A percentile compares a stretch with the other conserved stretches of the same genome.
Evolutionary conservation across 2,888 invertebrate species (phyloP).

Genomic region (Acronicta aceris): DNA sequence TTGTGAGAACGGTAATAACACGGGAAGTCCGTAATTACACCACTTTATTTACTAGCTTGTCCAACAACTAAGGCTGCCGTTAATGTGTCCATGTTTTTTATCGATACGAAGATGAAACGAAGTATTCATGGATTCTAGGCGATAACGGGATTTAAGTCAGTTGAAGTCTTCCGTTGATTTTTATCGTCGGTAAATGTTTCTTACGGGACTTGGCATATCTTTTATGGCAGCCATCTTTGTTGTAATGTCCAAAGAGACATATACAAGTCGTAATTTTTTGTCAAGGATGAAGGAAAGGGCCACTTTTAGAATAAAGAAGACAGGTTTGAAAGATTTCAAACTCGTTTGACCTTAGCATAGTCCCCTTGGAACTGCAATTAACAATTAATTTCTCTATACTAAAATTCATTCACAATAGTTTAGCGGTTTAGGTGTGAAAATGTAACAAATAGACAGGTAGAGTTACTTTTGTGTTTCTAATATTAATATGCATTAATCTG

Average conservation of each 20-base stretch:
- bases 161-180: conserved; percentile 33
- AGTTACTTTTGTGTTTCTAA: no score
- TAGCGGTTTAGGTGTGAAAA: no score
- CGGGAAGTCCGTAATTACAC: conserved; percentile 71
- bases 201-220: conserved; percentile 32
- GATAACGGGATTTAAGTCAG: conserved; percentile 45
- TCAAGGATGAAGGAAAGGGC: no score
- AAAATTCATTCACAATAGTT: no score
- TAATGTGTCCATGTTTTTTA: conserved; percentile 54
- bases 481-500: no score
- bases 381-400: no score
- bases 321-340: no score
- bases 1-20: conserved; percentile 64
- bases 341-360: no score
- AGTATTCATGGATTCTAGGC: conserved; percentile 38
- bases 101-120: conserved; percentile 34
- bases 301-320: no score
- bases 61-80: conserved; percentile 39
- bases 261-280: no score
- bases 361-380: no score
- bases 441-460: no score
- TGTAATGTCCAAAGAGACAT: not conserved
- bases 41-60: conserved; percentile 56
- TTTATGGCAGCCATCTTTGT: conserved; percentile 9
- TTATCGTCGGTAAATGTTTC: conserved; percentile 36